Base-by-base conservation (phyloP, 2,797 vertebrate genomes). In the Sebastes wilsoni region DNA sequence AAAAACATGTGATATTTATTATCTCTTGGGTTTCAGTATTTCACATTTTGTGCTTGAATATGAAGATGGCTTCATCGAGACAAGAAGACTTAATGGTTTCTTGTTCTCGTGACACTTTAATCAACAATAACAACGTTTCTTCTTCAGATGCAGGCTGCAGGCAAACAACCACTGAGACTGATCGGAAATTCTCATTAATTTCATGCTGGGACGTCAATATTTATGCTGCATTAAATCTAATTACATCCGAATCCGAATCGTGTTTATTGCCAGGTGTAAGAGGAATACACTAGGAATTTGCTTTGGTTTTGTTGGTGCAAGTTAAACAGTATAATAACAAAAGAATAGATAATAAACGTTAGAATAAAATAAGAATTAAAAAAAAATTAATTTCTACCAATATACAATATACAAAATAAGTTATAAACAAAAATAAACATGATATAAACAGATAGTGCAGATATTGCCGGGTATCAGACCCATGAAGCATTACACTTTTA, bases 71-170 rank as follows among this genome's bases (percentile, higher is more conserved):
- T 56, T 69, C 36, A 77, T 64, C 28, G 6, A 38, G 46, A n/a
- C 22, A 64, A 38, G n/a, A 16, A 64, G 20, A 11, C n/a, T 36
- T 27, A 34, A 20, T 27, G 30, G 3, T 8, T 27, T n/a, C 1
- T 13, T 30, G 23, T 12, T n/a, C 16, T 60, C 6, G 7, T 49
- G 32, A 79, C 72, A 60, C 59, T 34, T 62, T 2, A 27, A 77
- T 72, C 30, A 73, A 77, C 61, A 85, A 68, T 23, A 22, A 36
- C n/a, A 65, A 71, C n/a, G 36, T 73, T 59, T 59, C 22, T 36
- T 71, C 42, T 66, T n/a, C 6, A 42, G 74, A 59, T 83, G 52
- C 71, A 80, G 75, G 74, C 84, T 65, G 32, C 56, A 8, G 61
- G 77, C 49, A 56, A 54, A 34, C 42, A 38, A 32, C 58, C 42